phyloP scores from a whole-genome alignment of 2,113 vertebrate species.

The Clarias macrocephalus region DNA sequence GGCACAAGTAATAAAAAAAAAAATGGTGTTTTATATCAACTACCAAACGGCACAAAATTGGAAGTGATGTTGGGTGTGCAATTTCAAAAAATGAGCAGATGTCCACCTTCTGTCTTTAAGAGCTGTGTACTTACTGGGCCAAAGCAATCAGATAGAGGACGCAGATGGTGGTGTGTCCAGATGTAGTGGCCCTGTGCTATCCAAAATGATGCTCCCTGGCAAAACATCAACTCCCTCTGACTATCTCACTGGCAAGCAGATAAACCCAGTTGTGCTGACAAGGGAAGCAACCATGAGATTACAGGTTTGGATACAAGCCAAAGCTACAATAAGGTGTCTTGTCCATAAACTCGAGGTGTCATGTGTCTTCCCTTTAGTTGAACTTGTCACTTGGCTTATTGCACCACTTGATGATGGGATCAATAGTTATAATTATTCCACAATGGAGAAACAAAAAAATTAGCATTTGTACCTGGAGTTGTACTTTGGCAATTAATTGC shows the following conservation, averaged over 20 bases:
- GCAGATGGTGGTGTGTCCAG: not conserved
- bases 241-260: constrained; percentile 23
- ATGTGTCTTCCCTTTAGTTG: not conserved
- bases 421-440: not conserved
- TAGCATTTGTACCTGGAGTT: not conserved
- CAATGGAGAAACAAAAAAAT: not conserved
- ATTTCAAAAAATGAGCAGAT: not conserved
- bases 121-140: not conserved
- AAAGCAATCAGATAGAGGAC: not conserved
- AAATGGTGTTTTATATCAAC: not conserved
- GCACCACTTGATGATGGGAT: not conserved
- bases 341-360: not conserved
- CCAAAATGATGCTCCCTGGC: not conserved
- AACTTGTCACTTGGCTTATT: constrained; percentile 3
- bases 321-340: constrained; percentile 1
- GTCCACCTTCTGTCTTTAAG: constrained; percentile 3
- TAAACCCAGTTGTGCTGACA: constrained; percentile 2
- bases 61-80: not conserved
- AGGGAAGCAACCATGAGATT: constrained; percentile 11
- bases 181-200: not conserved
- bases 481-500: not conserved
- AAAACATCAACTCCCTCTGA: not conserved
- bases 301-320: not conserved
- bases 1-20: not conserved
- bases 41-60: not conserved